These are phyloP conservation scores for Phengaris alcon DNA, from an alignment of 2,888 invertebrate genomes.

Conservation along the genomic window DNA sequence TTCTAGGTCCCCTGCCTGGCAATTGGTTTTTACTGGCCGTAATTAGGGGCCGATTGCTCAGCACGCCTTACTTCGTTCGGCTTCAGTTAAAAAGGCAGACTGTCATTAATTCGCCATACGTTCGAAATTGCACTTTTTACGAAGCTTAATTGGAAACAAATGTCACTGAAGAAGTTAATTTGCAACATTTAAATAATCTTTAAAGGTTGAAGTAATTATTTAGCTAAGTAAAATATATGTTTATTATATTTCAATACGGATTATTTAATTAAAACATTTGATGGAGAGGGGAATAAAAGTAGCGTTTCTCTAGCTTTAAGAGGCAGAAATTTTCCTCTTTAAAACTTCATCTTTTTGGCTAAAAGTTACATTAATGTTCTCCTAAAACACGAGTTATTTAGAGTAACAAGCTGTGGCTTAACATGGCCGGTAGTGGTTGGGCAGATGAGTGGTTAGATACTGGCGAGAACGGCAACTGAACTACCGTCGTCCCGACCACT, in stretches of 20 bases:
- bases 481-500: background rate
- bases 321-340: too few species aligned
- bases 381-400: background rate
- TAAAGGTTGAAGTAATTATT: background rate
- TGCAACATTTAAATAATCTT: background rate
- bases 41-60: slow-evolving; percentile 57
- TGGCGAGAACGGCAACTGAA: background rate
- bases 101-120: slow-evolving; percentile 42
- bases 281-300: too few species aligned
- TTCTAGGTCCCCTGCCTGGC: slow-evolving; percentile 15
- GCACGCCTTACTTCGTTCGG: slow-evolving; percentile 46
- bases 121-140: slow-evolving; percentile 34
- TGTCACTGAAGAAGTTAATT: background rate
- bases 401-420: background rate
- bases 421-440: slow-evolving; percentile 6
- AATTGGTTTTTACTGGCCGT: slow-evolving; percentile 37
- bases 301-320: too few species aligned
- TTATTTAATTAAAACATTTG: too few species aligned
- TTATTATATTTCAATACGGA: too few species aligned
- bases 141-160: slow-evolving; percentile 26
- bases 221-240: background rate
- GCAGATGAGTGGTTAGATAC: slow-evolving; percentile 10
- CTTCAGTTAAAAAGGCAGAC: slow-evolving; percentile 41
- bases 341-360: too few species aligned
- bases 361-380: background rate